Base-by-base conservation (phyloP, 1,140 invertebrate species). In the Metopolophium dirhodum region DNA sequence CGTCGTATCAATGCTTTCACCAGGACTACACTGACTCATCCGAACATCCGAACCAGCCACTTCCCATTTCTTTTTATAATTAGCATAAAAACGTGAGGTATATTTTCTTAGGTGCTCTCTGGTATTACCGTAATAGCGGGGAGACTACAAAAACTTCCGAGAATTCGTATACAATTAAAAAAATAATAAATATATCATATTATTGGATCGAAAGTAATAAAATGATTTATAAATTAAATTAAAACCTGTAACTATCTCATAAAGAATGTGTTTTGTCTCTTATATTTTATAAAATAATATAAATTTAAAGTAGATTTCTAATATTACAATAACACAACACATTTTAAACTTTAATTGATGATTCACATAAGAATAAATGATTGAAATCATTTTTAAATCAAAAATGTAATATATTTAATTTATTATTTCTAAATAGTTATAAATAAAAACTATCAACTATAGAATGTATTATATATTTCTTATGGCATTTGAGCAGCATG, bases 1-100 rank as follows among this genome's bases (percentile, higher is more conserved):
- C 91, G 91, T 93, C 37, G 49, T 51, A 54, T 93, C 91, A 93
- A 85, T 93, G 91, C 91, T 93, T 93, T 93, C 91, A 85, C 91
- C 82, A 20, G 77, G 20, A 93, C 91, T 47, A 86, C 37, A 93
- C 91, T 93, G 91, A 93, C 82, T 85, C 91, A 86, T 91, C 45
- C 1, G n/a, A 57, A 86, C 49, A 93, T 93, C 77, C 91, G 30
- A 93, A 85, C 82, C 23, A 45, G 35, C 82, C 49, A 93, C 91
- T 93, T 93, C 91, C 82, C 77, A 57, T 93, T 86, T 93, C 82
- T 90, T 90, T 57, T 90, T 30, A 26, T 45, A n/a, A 90, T 90
- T 90, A 90, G 37, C 54, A 90, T 90, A 90, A 90, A 61, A 90
- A 90, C 57, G 26, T 68, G 89, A 90, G 41, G 37, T 68, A 26